Evolutionary conservation across 2,888 invertebrate species (phyloP), one percentile per base, ranked within the genome.

Genomic region (Actias luna): DNA sequence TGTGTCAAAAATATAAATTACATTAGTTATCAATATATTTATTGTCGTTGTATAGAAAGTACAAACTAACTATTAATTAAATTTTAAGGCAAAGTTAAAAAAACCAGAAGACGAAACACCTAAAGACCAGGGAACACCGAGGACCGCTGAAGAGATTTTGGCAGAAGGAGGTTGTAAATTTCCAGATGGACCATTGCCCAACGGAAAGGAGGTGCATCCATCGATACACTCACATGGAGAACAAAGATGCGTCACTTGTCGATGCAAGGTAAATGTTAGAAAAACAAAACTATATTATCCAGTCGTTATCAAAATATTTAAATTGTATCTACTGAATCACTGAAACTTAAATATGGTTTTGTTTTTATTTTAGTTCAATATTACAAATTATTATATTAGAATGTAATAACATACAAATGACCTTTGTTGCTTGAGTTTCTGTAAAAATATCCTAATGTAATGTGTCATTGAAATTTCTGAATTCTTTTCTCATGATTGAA

Each of bases 161-260:
- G 94, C 94, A 1, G 95, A 95, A 67, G 97, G 97, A 4, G 98
- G 97, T 25, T 98, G 98, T 89, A 95, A 95, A 78, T 96, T 96
- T 78, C 95, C 95, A 0, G 92, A 94, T 63, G 94, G 94, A 57
- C 94, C 95, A 0, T 91, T 94, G 67, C 93, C 93, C 61, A 95
- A 95, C 68, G 97, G 97, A 39, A 95, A 96, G 74, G 97, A 96
- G 82, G 98, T 97, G 94, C 97, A 98, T 90, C 98, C 98, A 0
- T 94, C 95, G 25, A 94, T 98, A 71, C 96, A 96, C 76, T 97
- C 98, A 18, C 96, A 97, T 76, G 98, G 98, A 42, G 96, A 96
- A 78, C 95, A 97, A 84, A 95, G 97, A 85, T 98, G 98, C 86
- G 96, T 98, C 82, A 96, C 96, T 73, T 98, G 98, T 84, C 94